Evolutionary conservation across 2,113 vertebrate species (phyloP).

Genomic region (Mellivora capensis): DNA sequence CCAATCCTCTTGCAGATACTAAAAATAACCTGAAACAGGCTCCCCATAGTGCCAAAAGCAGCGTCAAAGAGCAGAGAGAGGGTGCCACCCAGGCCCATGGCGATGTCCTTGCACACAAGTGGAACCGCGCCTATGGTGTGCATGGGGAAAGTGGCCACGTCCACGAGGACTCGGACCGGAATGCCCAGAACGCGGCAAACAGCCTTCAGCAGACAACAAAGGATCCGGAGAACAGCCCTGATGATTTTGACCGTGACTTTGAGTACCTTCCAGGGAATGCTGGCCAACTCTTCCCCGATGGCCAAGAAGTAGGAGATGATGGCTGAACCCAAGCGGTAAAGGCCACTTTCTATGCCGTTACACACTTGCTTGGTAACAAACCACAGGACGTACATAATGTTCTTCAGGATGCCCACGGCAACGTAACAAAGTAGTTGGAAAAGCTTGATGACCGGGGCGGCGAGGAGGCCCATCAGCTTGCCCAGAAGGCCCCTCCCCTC

Average conservation of each 20-base stretch:
- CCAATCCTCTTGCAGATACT: constrained; percentile 75
- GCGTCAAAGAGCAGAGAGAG: constrained; percentile 73
- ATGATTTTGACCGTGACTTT: constrained; percentile 76
- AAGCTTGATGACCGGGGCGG: constrained; percentile 78
- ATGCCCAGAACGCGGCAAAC: constrained; percentile 79
- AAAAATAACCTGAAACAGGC: constrained; percentile 73
- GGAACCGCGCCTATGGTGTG: constrained; percentile 82
- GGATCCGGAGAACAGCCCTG: constrained; percentile 78
- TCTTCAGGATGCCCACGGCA: constrained; percentile 73
- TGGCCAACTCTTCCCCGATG: constrained; percentile 78
- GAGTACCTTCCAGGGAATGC: constrained; percentile 81
- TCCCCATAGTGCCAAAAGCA: constrained; percentile 72
- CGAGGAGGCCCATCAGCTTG: constrained; percentile 65
- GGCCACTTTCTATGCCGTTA: constrained; percentile 58
- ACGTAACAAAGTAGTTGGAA: constrained; percentile 78
- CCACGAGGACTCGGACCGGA: constrained; percentile 76
- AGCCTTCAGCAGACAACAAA: constrained; percentile 75
- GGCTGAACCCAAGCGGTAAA: constrained; percentile 71
- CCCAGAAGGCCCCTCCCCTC: constrained; percentile 19
- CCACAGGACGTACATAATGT: constrained; percentile 73
- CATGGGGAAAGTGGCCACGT: constrained; percentile 83
- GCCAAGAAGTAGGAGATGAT: constrained; percentile 76
- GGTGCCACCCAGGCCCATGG: constrained; percentile 74
- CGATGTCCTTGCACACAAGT: constrained; percentile 79
- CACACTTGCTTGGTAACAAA: constrained; percentile 66